phyloP scores from a whole-genome alignment of 2,888 invertebrate species.

The Thera britannica region DNA sequence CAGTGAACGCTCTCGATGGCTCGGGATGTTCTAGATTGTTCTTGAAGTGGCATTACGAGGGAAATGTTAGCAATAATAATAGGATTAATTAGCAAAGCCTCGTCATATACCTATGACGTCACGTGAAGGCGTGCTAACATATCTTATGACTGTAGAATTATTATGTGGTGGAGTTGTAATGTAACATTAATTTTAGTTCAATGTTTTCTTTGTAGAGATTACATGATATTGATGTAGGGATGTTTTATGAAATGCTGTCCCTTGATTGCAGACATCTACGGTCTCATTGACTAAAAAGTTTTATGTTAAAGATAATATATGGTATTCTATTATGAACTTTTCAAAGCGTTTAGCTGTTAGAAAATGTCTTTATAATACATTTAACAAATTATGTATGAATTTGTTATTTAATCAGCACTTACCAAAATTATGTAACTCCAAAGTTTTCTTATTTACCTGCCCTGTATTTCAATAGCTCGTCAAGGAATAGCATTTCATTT shows the following conservation, averaged over 20 bases:
- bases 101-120: slow-evolving; percentile 20
- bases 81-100: slow-evolving; percentile 71
- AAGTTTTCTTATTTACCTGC: slow-evolving; percentile 33
- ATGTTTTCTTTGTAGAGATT: slow-evolving; percentile 80
- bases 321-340: no score
- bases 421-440: slow-evolving; percentile 7
- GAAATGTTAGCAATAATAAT: slow-evolving; percentile 73
- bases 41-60: slow-evolving; percentile 60
- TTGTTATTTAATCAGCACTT: slow-evolving; percentile 25
- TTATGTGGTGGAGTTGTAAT: slow-evolving; percentile 60
- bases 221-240: slow-evolving; percentile 72
- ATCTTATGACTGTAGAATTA: slow-evolving; percentile 75
- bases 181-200: slow-evolving; percentile 79
- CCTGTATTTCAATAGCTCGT: slow-evolving; percentile 32
- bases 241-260: slow-evolving; percentile 74
- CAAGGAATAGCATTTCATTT: slow-evolving; percentile 64
- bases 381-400: slow-evolving; percentile 5
- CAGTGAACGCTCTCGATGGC: slow-evolving; percentile 41
- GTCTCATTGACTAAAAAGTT: no score
- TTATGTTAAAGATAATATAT: no score
- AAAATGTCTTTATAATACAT: slow-evolving; percentile 5
- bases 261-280: slow-evolving; percentile 36
- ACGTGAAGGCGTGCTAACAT: slow-evolving; percentile 72
- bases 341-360: neutral
- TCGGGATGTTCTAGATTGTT: slow-evolving; percentile 42